phyloP scores from a whole-genome alignment of 2,888 invertebrate species.

The Dioctria linearis region DNA sequence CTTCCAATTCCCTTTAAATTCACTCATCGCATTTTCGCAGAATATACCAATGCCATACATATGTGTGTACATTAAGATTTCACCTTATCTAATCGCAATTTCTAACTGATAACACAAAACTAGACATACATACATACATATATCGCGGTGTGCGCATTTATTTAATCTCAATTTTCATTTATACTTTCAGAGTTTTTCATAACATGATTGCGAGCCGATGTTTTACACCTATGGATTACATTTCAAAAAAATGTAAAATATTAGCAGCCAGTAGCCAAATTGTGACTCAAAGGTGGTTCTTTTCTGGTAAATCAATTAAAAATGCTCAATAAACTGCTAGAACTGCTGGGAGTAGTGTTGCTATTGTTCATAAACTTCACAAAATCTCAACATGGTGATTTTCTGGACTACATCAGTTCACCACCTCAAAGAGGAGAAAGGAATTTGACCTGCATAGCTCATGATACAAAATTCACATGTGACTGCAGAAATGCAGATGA shows the following conservation, averaged over 20 bases:
- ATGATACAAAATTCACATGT: slow-evolving; percentile 68
- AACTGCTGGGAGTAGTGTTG: slow-evolving; percentile 2
- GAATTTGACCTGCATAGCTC: slow-evolving; percentile 66
- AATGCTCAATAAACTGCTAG: slow-evolving; percentile 37
- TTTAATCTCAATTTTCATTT: slow-evolving; percentile 18
- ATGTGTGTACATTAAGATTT: background rate
- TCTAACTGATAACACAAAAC: slow-evolving; percentile 24
- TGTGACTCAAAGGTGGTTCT: slow-evolving; percentile 7
- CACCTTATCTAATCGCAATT: slow-evolving; percentile 47
- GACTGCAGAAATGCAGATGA: slow-evolving; percentile 67
- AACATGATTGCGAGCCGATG: slow-evolving; percentile 3
- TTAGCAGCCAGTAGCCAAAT: background rate
- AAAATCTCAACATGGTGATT: slow-evolving; percentile 38
- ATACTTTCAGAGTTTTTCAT: slow-evolving; percentile 27
- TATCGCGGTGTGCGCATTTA: background rate
- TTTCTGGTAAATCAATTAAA: slow-evolving; percentile 13
- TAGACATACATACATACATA: slow-evolving; percentile 4
- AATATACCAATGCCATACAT: background rate
- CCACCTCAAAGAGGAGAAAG: slow-evolving; percentile 44
- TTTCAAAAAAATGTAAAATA: slow-evolving; percentile 8
- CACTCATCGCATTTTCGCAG: background rate
- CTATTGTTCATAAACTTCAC: slow-evolving; percentile 28
- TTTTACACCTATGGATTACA: slow-evolving; percentile 26
- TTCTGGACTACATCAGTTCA: slow-evolving; percentile 22
- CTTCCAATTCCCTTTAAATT: too few relatives aligned